Percentiles rank a stretch among this genome's conserved stretches.
Conservation (phyloP, 2,888 invertebrate genomes). For the Meiosimyza decipiens region DNA sequence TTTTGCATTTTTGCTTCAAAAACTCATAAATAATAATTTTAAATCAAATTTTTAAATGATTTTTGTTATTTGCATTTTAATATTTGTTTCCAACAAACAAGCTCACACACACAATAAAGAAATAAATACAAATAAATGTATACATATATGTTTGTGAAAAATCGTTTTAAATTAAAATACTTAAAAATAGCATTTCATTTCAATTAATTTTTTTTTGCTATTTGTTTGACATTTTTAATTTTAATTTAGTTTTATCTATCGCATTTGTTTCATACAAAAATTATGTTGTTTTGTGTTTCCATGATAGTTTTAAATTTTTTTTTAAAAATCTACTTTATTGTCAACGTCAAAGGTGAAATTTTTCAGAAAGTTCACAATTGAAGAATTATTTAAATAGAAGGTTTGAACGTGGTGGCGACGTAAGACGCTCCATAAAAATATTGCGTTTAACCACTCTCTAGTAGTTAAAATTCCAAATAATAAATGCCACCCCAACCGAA, state of each 20-base stretch:
- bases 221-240: constrained; percentile 3
- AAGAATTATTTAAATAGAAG: no score
- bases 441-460: no score
- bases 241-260: not conserved
- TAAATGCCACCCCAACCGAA: no score
- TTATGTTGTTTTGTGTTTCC: not conserved
- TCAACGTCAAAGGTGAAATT: no score
- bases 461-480: no score
- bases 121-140: constrained; percentile 10
- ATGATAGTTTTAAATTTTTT: not conserved
- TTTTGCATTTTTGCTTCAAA: constrained; percentile 22
- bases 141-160: not conserved
- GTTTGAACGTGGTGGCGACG: no score
- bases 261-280: not conserved
- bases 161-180: not conserved
- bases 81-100: constrained; percentile 16
- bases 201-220: constrained; percentile 5
- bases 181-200: constrained; percentile 11
- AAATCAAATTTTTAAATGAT: constrained; percentile 26
- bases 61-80: constrained; percentile 20
- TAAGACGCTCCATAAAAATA: no score
- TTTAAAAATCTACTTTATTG: not conserved
- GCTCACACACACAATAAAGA: constrained; percentile 12
- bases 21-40: constrained; percentile 16
- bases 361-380: no score